These are phyloP conservation scores for Xestobium rufovillosum DNA, from an alignment of 2,888 invertebrate genomes.

Conservation along the genomic window DNA sequence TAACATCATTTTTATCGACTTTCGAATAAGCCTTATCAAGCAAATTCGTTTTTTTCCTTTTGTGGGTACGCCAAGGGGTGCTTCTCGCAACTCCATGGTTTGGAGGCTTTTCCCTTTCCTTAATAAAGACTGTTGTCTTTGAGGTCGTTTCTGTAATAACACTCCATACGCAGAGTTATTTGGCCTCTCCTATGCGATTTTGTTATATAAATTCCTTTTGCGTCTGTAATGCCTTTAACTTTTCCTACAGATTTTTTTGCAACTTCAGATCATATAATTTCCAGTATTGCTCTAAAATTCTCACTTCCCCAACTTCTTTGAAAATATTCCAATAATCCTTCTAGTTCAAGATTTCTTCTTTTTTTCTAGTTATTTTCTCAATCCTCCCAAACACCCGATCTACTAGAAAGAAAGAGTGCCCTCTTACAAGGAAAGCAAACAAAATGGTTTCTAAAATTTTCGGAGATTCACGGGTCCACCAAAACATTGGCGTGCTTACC, in stretches of 20 bases:
- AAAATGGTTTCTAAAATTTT: background rate
- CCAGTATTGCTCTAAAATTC: background rate
- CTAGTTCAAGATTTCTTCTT: background rate
- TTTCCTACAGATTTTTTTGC: background rate
- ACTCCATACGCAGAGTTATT: too few species aligned
- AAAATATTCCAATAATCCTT: background rate
- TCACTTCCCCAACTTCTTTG: background rate
- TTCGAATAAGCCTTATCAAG: background rate
- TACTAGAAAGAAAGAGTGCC: conserved; percentile 1
- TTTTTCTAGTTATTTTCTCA: background rate
- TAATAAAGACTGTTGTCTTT: background rate
- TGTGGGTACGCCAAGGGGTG: background rate
- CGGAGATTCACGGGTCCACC: background rate
- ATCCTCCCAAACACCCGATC: conserved; percentile 3
- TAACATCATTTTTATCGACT: background rate
- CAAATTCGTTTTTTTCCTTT: background rate
- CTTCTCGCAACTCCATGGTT: conserved; percentile 1
- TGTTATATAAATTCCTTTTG: too few species aligned
- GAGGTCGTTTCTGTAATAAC: background rate
- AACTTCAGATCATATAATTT: background rate
- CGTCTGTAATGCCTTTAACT: background rate
- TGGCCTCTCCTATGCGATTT: too few species aligned
- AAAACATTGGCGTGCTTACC: too few species aligned
- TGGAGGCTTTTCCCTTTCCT: background rate
- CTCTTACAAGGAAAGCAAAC: background rate